A percentile compares a stretch with the other conserved stretches of the same genome.
Evolutionary conservation across 1,140 invertebrate genomes (phyloP).

Genomic region (Calliphora vicina): DNA sequence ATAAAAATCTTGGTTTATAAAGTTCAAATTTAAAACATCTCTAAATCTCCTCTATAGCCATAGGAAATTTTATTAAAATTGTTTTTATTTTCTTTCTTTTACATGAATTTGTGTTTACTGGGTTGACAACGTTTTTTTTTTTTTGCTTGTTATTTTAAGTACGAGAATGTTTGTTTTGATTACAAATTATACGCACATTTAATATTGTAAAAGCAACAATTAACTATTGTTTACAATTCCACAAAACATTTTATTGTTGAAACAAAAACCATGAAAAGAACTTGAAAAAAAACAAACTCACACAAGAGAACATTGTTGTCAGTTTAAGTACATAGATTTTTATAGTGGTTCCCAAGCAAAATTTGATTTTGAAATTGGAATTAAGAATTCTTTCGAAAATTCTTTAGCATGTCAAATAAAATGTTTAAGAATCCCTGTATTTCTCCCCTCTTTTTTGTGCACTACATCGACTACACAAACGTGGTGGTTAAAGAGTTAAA

Average conservation of each 20-base stretch:
- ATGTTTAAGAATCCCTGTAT: not conserved
- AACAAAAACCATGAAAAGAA: not conserved
- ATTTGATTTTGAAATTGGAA: too few relatives aligned
- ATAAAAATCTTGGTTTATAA: too few relatives aligned
- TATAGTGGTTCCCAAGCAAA: not conserved
- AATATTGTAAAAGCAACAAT: not conserved
- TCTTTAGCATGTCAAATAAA: too few relatives aligned
- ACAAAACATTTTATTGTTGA: not conserved
- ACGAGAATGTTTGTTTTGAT: not conserved
- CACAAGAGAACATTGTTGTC: not conserved
- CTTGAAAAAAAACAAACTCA: not conserved
- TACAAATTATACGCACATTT: constrained; percentile 7
- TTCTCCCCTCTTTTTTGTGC: not conserved
- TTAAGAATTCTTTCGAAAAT: too few relatives aligned
- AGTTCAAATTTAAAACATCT: too few relatives aligned
- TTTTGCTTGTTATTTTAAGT: not conserved
- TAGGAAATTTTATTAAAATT: too few relatives aligned
- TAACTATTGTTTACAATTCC: constrained; percentile 1
- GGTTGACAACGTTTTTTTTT: not conserved
- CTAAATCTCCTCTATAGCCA: too few relatives aligned
- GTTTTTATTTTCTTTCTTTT: too few relatives aligned
- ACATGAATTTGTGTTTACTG: not conserved
- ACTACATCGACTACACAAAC: not conserved
- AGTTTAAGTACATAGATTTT: not conserved
- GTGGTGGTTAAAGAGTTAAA: constrained; percentile 54